A percentile compares a stretch with the other conserved stretches of the same genome.
These are phyloP conservation scores for Cotesia glomerata DNA, from an alignment of 1,140 invertebrate species.

Conservation along the genomic window DNA sequence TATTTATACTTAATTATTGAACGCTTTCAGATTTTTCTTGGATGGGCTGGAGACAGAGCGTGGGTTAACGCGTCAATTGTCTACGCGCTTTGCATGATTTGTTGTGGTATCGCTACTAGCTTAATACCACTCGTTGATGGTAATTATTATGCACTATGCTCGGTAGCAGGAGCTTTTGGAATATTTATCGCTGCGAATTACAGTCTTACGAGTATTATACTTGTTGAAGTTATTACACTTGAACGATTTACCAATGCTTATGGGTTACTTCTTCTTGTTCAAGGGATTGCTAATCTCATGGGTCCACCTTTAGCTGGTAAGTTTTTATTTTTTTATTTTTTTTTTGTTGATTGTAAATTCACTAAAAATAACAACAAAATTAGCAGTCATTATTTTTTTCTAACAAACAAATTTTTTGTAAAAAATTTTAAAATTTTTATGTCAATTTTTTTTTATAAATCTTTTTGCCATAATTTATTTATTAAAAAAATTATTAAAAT, in stretches of 20 bases:
- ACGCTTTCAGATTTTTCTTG: conserved; percentile 76
- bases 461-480: too few species aligned
- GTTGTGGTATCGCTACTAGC: conserved; percentile 75
- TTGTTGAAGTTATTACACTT: conserved; percentile 83
- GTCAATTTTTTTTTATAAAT: too few species aligned
- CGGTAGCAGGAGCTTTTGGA: conserved; percentile 77
- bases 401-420: too few species aligned
- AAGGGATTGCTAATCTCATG: conserved; percentile 86
- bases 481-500: too few species aligned
- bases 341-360: too few species aligned
- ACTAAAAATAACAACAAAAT: too few species aligned
- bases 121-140: conserved; percentile 70
- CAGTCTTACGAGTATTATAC: conserved; percentile 83
- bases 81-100: conserved; percentile 79
- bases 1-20: neutral
- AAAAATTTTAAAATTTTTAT: too few species aligned
- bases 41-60: conserved; percentile 83
- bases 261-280: conserved; percentile 83
- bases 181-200: conserved; percentile 88
- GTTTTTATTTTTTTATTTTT: neutral
- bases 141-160: conserved; percentile 69
- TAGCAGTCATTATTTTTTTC: too few species aligned
- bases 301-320: conserved; percentile 86
- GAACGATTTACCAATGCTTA: conserved; percentile 91
- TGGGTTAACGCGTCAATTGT: conserved; percentile 77